Base-by-base conservation (phyloP, 2,888 invertebrate genomes). In the Pachymerium ferrugineum region DNA sequence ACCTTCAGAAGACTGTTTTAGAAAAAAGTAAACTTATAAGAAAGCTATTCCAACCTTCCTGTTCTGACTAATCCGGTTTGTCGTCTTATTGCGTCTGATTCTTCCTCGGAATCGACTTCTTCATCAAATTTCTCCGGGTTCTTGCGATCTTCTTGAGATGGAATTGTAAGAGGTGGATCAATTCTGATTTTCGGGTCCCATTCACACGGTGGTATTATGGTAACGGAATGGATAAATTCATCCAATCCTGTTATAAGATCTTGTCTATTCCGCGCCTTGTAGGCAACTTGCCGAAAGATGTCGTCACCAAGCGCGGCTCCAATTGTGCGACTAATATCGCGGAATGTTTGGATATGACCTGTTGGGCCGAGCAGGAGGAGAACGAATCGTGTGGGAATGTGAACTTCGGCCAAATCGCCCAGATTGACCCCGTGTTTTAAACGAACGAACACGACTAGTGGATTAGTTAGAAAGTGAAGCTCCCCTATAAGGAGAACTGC, bases 121-220 rank as follows among this genome's bases (percentile, higher is more conserved):
- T 74, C 73, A 19, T 70, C 73, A 14, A 67, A 35, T 38, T 73
- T 33, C 0, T 69, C 29, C 70, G 77, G 77, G 16, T 76, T 76
- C 75, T 79, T 79, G 2, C 79, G 74, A 8, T 75, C 74, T 30
- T 79, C 77, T 72, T 79, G 76, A 30, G 80, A 80, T 12, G 82
- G 83, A 42, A 82, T 78, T 22, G 78, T 76, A 3, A 76, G 77
- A 3, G 83, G 83, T 29, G 84, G 83, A 74, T 84, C 83, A 73
- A 84, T 83, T 73, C 84, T 79, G 72, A 85, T 85, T 47, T 80
- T 80, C 8, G 84, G 83, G 77, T 83, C 83, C 83, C 84, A 84
- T 76, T 81, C 80, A 75, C 80, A 79, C 19, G 81, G 80, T 3
- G 81, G 81, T 30, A 81, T 76, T 8, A 81, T 79, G 6, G 81